A percentile compares a stretch with the other conserved stretches of the same genome.
Conservation (phyloP, 2,888 invertebrate genomes). For the Aleiodes testaceus region DNA sequence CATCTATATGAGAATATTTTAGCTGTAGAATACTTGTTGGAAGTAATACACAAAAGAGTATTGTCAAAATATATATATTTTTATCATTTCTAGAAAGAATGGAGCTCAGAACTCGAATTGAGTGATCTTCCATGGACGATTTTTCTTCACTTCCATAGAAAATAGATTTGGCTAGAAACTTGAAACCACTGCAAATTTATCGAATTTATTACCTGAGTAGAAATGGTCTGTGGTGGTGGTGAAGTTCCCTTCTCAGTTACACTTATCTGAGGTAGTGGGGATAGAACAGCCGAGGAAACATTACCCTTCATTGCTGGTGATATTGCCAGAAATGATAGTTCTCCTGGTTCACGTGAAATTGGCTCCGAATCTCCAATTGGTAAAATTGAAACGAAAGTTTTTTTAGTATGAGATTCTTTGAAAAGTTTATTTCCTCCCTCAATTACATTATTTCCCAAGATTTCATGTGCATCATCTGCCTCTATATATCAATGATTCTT, state of each 20-base stretch:
- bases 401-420: conserved; percentile 34
- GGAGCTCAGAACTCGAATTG: not conserved
- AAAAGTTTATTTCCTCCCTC: conserved; percentile 1
- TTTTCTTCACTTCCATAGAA: not conserved
- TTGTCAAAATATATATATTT: too few species aligned
- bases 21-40: too few species aligned
- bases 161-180: not conserved
- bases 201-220: conserved; percentile 81
- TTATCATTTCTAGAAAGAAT: too few species aligned
- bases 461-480: not conserved
- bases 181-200: not conserved
- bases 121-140: not conserved
- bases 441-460: not conserved
- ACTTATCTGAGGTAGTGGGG: conserved; percentile 12
- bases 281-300: not conserved
- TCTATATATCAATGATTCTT: not conserved
- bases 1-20: conserved; percentile 6
- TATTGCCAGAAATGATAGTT: not conserved
- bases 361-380: conserved; percentile 48
- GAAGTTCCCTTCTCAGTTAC: conserved; percentile 78
- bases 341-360: conserved; percentile 14
- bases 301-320: conserved; percentile 21
- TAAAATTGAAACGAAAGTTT: conserved; percentile 48
- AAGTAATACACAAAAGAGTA: too few species aligned
- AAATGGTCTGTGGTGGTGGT: conserved; percentile 89